A percentile compares a stretch with the other conserved stretches of the same genome.
Evolutionary conservation across 2,113 vertebrate genomes (phyloP).

Genomic region (Lepus americanus): DNA sequence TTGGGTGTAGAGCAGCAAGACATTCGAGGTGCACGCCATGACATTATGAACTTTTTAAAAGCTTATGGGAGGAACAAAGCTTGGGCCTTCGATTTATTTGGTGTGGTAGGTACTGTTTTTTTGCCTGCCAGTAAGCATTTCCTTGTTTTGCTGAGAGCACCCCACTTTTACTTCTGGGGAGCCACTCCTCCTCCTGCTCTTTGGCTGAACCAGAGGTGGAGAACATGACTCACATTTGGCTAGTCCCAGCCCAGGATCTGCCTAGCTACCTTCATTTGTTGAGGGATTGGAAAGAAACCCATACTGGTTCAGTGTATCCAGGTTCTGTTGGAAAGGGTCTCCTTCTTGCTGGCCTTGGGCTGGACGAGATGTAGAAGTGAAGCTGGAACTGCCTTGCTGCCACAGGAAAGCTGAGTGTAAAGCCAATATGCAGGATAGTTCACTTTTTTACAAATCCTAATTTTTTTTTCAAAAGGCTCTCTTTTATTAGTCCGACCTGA

Average conservation of each 20-base stretch:
- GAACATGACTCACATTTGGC: slow-evolving; percentile 10
- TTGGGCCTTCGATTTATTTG: background rate
- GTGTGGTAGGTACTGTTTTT: background rate
- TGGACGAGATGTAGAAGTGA: background rate
- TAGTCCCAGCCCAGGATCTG: background rate
- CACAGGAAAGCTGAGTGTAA: background rate
- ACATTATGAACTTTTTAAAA: slow-evolving; percentile 17
- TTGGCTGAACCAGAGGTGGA: background rate
- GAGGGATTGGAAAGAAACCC: background rate
- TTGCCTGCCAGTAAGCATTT: background rate
- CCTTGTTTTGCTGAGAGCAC: slow-evolving; percentile 29
- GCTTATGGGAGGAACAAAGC: background rate
- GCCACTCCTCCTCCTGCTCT: background rate
- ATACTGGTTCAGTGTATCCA: background rate
- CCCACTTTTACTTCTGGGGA: background rate
- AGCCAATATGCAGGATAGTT: background rate
- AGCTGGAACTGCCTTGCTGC: background rate
- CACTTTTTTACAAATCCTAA: too few relatives aligned
- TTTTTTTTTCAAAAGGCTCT: background rate
- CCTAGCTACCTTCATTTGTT: background rate
- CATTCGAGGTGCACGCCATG: background rate
- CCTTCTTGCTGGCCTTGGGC: background rate
- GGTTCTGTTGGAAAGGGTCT: background rate
- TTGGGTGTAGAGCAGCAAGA: background rate
- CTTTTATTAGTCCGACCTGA: background rate